Base-by-base conservation (phyloP, 2,113 vertebrate genomes). In the Dryoscopus gambensis region DNA sequence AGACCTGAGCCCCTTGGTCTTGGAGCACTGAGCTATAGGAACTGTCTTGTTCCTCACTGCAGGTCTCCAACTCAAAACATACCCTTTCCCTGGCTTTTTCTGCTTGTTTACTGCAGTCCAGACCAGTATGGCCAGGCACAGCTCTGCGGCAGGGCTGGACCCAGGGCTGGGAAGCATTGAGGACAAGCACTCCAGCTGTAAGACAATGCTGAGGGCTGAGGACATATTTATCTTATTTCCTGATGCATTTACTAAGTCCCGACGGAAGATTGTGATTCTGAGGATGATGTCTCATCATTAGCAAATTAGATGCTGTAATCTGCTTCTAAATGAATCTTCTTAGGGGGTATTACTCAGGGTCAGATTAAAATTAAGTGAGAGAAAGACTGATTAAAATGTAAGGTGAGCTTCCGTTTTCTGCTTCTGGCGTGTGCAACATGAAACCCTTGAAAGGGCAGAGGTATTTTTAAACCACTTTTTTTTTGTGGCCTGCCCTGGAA, bases 261-360 rank as follows among this genome's bases (percentile, higher is more conserved):
- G 1, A 68, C 0, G 5, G 84, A 94, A 96, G 94, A 95, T 85
- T 95, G 89, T 89, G 87, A 95, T 97, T 96, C 95, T 60, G 87
- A 93, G 87, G 93, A 92, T 96, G 94, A 79, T 95, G 94, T 75
- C 91, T 95, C 89, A 84, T 95, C 93, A 95, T 94, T 96, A 97
- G 89, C 89, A 97, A 97, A 96, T 97, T 96, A 95, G 91, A 89
- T 87, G 70, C 65, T 94, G 53, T 95, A 97, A 97, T 96, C 96
- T 97, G 91, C 91, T 97, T 94, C 95, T 91, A 95, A 95, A 95
- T 95, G n/a, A 96, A 96, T 97, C 96, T 95, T 95, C 94, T 97
- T 95, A 94, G 84, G 89, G 93, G 95, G 94, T 90, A 96, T 94
- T 95, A 95, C 93, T 91, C 91, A 95, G 95, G 95, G 96, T 95